A percentile compares a stretch with the other conserved stretches of the same genome.
phyloP scores from a whole-genome alignment of 2,888 invertebrate species.

The Cetonia aurata region DNA sequence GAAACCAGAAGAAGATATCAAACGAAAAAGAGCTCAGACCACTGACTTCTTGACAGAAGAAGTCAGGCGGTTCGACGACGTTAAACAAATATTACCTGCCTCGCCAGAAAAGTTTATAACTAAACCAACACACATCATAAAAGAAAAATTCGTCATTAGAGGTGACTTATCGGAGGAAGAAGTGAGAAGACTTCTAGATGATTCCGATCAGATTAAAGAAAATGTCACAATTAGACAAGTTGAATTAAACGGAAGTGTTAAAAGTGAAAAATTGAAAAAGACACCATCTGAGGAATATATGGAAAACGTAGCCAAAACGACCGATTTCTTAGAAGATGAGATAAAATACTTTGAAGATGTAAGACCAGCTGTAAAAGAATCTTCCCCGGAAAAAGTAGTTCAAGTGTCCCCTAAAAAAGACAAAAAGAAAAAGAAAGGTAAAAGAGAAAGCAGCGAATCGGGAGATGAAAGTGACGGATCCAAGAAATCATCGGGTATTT shows the following conservation, averaged over 20 bases:
- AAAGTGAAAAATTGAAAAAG: constrained; percentile 23
- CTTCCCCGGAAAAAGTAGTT: constrained; percentile 12
- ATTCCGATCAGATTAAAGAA: constrained; percentile 20
- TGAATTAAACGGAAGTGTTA: constrained; percentile 31
- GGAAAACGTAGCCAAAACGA: constrained; percentile 26
- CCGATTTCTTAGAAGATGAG: constrained; percentile 36
- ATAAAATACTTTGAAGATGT: constrained; percentile 38
- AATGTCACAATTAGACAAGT: constrained; percentile 11
- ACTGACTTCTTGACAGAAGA: constrained; percentile 57
- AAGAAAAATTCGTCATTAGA: constrained; percentile 25
- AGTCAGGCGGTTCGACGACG: constrained; percentile 58
- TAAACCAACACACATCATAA: constrained; percentile 11
- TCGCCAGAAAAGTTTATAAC: constrained; percentile 2
- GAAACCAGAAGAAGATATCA: constrained; percentile 54
- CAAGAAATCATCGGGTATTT: constrained; percentile 52
- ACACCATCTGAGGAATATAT: constrained; percentile 33
- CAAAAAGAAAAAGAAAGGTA: constrained; percentile 42
- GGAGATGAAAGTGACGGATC: constrained; percentile 52
- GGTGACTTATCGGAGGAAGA: constrained; percentile 21
- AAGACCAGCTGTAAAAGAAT: constrained; percentile 8
- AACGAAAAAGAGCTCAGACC: constrained; percentile 48
- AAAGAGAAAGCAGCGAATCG: constrained; percentile 45
- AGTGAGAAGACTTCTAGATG: constrained; percentile 16
- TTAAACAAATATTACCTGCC: constrained; percentile 44
- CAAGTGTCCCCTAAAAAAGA: constrained; percentile 40